These are phyloP conservation scores for Platygyra sinensis DNA, from an alignment of 64 coral and sea anemone genomes.

Conservation along the genomic window DNA sequence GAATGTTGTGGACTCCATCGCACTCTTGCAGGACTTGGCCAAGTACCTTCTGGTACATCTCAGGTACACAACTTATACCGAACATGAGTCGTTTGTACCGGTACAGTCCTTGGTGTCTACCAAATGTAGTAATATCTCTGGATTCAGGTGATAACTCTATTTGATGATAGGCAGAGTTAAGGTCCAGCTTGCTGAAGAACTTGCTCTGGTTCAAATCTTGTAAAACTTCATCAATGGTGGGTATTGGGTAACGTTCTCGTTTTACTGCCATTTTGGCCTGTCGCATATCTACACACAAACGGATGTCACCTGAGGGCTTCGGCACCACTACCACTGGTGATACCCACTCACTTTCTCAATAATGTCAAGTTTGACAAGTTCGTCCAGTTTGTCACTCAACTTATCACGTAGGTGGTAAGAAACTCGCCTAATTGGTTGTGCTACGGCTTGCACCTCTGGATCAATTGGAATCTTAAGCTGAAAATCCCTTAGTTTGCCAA, in stretches of 20 bases:
- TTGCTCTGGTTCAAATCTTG: constrained; percentile 35
- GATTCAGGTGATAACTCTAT: constrained; percentile 20
- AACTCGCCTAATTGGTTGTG: constrained; percentile 9
- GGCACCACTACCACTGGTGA: constrained; percentile 37
- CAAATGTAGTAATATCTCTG: constrained; percentile 46
- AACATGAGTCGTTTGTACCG: constrained; percentile 43
- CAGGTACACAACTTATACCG: constrained; percentile 17
- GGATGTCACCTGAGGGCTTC: constrained; percentile 30
- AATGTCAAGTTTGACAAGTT: constrained; percentile 35
- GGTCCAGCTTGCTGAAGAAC: constrained; percentile 15
- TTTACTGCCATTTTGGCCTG: background rate
- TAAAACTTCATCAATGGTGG: constrained; percentile 4
- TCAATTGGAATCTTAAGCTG: constrained; percentile 37
- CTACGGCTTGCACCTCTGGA: background rate
- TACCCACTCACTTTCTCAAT: constrained; percentile 39
- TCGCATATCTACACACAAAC: constrained; percentile 32
- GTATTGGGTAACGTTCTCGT: constrained; percentile 17
- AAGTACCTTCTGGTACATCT: constrained; percentile 32
- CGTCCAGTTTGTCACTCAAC: constrained; percentile 30
- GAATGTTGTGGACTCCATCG: constrained; percentile 40
- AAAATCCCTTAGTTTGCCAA: constrained; percentile 64
- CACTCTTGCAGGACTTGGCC: constrained; percentile 39
- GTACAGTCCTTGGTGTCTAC: constrained; percentile 13
- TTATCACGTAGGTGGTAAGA: constrained; percentile 53
- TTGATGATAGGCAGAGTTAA: constrained; percentile 29